Evolutionary conservation across 2,113 vertebrate species (phyloP).

Genomic region (Macaca fascicularis): T2T-MFA8v1.1 NC_088381.1:58700501-58701000

Average conservation of each 20-base stretch:
- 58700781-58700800: too few relatives aligned
- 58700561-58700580: background rate
- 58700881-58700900: too few relatives aligned
- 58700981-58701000: too few relatives aligned
- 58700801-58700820: background rate
- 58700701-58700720: background rate
- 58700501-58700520: background rate
- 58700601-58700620: too few relatives aligned
- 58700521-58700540: background rate
- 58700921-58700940: too few relatives aligned
- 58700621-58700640: background rate
- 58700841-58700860: too few relatives aligned
- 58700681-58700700: too few relatives aligned
- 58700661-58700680: fast-evolving
- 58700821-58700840: background rate
- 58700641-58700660: fast-evolving
- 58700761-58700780: fast-evolving
- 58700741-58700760: too few relatives aligned
- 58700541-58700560: background rate
- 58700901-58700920: too few relatives aligned
- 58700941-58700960: too few relatives aligned
- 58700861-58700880: background rate
- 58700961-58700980: too few relatives aligned
- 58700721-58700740: background rate
- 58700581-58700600: background rate